Evolutionary conservation across 1,140 invertebrate species (phyloP), one percentile per base, ranked within the genome.

Genomic region (Drosophila pseudoananassae): DNA sequence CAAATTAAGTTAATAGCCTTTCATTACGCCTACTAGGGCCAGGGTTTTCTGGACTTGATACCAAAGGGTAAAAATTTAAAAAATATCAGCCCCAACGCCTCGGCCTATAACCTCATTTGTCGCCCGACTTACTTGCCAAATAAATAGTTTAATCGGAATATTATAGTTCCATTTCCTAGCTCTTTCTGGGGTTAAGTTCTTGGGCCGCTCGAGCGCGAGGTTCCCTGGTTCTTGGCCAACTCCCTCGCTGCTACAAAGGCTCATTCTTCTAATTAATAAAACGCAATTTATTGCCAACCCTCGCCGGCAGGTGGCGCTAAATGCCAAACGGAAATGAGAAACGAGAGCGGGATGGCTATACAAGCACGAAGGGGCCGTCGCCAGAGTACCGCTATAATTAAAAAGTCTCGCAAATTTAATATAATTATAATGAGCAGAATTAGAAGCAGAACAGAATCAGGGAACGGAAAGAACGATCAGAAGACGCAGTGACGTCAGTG

Each of bases 381-480:
- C 43, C 27, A 17, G 45, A 51, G 56, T 20, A 55, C 53, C 38
- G 40, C 47, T 79, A 59, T 83, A 85, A 84, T 84, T 84, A 83
- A 80, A 81, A 84, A 72, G 60, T 66, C 53, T 73, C 70, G 78
- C 61, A 76, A 71, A 72, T 85, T 84, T 84, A 76, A 84, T 83
- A 84, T 71, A 80, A 80, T 79, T 85, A 80, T 85, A 84, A 84
- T 80, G 72, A 85, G 55, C 68, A 65, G 76, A 83, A 83, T 83
- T 83, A 83, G 68, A 33, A 12, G 33, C 33, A n/a, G 33, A n/a
- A 12, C 12, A 36, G 4, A 36, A 9, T 9, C 0, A 49, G 7
- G 6, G 23, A 25, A 53, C 51, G 57, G 25, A 60, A 15, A 40
- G 66, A 49, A 6, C 40, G 40, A 43, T 43, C n/a, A 38, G n/a